Percentiles rank a stretch among this genome's conserved stretches.
These are phyloP conservation scores for Drosophila tristis DNA, from an alignment of 1,140 invertebrate species.

Conservation along the genomic window DNA sequence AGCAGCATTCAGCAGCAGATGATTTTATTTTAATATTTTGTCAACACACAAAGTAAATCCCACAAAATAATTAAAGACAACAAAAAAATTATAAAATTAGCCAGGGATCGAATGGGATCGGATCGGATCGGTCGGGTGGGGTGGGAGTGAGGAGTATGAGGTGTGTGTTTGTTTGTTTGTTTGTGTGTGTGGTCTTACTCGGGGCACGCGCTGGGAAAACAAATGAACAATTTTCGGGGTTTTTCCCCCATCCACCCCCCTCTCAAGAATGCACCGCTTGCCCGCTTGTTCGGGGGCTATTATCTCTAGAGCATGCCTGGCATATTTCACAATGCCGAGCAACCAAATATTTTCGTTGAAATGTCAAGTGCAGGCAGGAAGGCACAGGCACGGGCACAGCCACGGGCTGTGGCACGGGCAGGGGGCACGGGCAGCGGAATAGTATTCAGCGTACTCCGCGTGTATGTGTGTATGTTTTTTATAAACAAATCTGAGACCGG, in stretches of 20 bases:
- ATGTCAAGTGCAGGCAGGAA: constrained; percentile 74
- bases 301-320: constrained; percentile 68
- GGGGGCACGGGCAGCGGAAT: too few species aligned
- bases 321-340: constrained; percentile 72
- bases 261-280: too few species aligned
- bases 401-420: too few species aligned
- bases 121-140: too few species aligned
- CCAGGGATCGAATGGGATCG: too few species aligned
- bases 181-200: too few species aligned
- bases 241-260: neutral
- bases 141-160: too few species aligned
- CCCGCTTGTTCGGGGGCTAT: constrained; percentile 14
- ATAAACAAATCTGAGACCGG: constrained; percentile 46
- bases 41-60: constrained; percentile 33
- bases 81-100: too few species aligned
- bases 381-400: neutral
- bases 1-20: neutral
- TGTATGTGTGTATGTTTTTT: constrained; percentile 27
- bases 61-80: constrained; percentile 52
- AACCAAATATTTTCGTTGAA: constrained; percentile 73
- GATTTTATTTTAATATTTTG: constrained; percentile 54
- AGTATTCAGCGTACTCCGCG: neutral
- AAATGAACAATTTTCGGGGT: constrained; percentile 15
- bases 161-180: too few species aligned
- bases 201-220: constrained; percentile 23